Conservation (phyloP, 2,113 vertebrate genomes). For the Triplophysa dalaica region DNA sequence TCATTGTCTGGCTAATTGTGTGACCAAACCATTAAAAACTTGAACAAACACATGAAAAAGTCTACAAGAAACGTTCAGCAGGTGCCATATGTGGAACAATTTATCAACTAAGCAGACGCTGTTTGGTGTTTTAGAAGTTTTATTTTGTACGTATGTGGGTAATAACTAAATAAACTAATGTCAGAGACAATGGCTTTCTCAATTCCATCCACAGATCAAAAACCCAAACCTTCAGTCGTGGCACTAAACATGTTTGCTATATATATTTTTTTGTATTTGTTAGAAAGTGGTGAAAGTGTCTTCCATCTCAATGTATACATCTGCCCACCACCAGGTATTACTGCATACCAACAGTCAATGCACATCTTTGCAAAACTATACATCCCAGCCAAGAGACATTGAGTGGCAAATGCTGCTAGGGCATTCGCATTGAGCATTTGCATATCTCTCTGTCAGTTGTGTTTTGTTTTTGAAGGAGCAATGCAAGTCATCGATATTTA, state of each 20-base stretch:
- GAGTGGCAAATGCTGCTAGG: constrained; percentile 11
- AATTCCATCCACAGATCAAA: too few relatives aligned
- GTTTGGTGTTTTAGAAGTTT: too few relatives aligned
- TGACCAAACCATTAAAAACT: not conserved
- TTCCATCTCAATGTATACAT: constrained; percentile 31
- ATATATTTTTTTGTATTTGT: too few relatives aligned
- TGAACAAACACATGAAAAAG: not conserved
- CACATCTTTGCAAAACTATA: constrained; percentile 41
- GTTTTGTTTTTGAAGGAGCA: constrained; percentile 40
- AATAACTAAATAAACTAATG: not conserved
- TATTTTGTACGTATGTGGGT: too few relatives aligned
- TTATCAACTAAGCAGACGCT: too few relatives aligned
- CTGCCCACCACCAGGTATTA: constrained; percentile 23
- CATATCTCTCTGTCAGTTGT: constrained; percentile 35
- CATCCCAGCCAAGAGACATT: constrained; percentile 33
- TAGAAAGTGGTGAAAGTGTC: constrained; percentile 21
- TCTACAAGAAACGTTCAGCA: too few relatives aligned
- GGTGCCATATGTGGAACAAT: too few relatives aligned
- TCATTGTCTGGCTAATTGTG: not conserved
- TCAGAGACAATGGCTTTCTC: not conserved
- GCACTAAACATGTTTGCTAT: too few relatives aligned
- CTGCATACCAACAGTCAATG: constrained; percentile 42
- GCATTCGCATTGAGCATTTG: constrained; percentile 20
- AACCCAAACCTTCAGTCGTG: too few relatives aligned
- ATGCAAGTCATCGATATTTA: constrained; percentile 6